phyloP scores from a whole-genome alignment of 2,888 invertebrate species.

The Caenorhabditis wallacei region DNA sequence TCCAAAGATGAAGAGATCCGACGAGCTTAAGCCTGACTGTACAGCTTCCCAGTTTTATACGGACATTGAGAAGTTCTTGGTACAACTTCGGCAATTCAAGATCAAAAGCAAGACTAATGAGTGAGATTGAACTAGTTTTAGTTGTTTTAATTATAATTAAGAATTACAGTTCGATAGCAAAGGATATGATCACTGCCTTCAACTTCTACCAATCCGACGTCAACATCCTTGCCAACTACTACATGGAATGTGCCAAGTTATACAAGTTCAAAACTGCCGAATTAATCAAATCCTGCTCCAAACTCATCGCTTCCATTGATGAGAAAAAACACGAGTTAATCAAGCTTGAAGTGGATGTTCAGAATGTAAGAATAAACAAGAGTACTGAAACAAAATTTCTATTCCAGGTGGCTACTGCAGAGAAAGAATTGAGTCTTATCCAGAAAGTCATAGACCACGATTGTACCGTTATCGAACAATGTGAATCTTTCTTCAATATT shows the following conservation, averaged over 20 bases:
- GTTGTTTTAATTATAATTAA: background rate
- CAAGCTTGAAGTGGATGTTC: too few species aligned
- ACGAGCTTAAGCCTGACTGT: background rate
- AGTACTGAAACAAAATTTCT: too few species aligned
- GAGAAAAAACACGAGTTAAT: background rate
- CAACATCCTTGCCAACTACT: background rate
- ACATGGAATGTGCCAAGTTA: background rate
- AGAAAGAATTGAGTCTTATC: too few species aligned
- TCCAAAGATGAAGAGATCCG: too few species aligned
- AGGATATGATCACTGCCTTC: background rate
- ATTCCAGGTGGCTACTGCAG: too few species aligned
- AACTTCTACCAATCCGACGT: background rate
- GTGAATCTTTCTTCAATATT: too few species aligned
- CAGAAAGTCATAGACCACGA: too few species aligned
- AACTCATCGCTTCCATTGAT: background rate
- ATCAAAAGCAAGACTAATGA: background rate
- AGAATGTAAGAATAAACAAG: too few species aligned
- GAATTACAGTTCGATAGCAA: background rate
- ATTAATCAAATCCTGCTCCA: background rate
- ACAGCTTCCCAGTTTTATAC: background rate
- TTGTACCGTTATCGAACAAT: too few species aligned
- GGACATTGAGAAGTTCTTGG: background rate
- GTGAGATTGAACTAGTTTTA: background rate
- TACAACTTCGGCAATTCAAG: background rate
- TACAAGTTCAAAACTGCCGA: background rate